phyloP scores from a whole-genome alignment of 2,888 invertebrate species.

The Trachelus stipa region DNA sequence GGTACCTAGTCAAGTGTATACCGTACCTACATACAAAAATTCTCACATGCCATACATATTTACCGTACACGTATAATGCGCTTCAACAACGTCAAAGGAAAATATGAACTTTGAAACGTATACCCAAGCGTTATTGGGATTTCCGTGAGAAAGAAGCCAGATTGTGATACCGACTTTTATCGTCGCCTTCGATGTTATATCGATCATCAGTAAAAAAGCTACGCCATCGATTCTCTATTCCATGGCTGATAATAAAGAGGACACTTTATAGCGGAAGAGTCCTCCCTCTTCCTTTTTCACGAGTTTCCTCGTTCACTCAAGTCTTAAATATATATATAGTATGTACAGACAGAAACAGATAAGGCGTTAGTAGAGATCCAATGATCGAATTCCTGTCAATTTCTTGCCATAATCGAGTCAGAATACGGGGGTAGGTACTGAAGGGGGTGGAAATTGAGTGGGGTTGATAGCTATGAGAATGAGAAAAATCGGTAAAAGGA shows the following conservation, averaged over 20 bases:
- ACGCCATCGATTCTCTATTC: background rate
- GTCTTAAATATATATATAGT: background rate
- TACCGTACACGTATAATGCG: background rate
- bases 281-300: background rate
- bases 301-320: background rate
- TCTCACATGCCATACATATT: background rate
- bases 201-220: background rate
- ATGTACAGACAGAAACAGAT: background rate
- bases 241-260: background rate
- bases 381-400: background rate
- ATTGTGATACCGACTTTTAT: background rate
- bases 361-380: background rate
- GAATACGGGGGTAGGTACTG: background rate
- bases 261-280: background rate
- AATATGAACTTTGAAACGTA: background rate
- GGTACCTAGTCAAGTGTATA: background rate
- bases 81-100: background rate
- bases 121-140: background rate
- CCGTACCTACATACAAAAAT: background rate
- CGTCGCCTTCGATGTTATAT: background rate
- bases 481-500: background rate
- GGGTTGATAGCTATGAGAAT: background rate
- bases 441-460: background rate
- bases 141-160: background rate
- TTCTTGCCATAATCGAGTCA: background rate